Percentiles rank a stretch among this genome's conserved stretches.
Evolutionary conservation across 2,888 invertebrate species (phyloP).

Genomic region (Deilephila porcellus): DNA sequence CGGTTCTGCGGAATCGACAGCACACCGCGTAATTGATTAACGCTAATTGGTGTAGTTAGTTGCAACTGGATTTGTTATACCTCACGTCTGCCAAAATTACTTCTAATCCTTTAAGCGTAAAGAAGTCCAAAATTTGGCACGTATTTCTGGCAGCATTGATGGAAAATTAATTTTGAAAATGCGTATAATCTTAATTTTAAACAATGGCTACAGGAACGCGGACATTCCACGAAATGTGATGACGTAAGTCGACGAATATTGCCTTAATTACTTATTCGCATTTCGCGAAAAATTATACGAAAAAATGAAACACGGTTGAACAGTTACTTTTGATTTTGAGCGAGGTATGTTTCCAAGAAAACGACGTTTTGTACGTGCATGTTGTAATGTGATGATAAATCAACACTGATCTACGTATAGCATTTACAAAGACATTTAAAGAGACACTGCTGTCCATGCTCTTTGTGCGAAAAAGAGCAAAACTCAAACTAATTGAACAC

Average conservation of each 20-base stretch:
- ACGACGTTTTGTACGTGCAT: not conserved
- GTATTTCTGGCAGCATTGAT: not conserved
- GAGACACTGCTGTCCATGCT: not conserved
- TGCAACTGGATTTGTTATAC: constrained; percentile 44
- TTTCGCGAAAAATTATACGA: not conserved
- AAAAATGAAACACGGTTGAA: constrained; percentile 7
- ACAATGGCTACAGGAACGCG: not conserved
- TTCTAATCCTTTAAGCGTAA: not conserved
- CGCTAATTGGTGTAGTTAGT: constrained; percentile 58
- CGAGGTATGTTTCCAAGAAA: constrained; percentile 6
- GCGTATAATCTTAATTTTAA: not conserved
- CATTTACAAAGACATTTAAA: constrained; percentile 3
- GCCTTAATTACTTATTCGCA: not conserved
- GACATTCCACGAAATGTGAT: not conserved
- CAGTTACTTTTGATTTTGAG: not conserved
- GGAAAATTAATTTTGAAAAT: not conserved
- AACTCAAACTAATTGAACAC: constrained; percentile 13
- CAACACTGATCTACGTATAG: constrained; percentile 4
- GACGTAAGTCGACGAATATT: not conserved
- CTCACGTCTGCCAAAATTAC: constrained; percentile 12
- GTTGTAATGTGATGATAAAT: constrained; percentile 12
- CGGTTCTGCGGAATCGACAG: constrained; percentile 43
- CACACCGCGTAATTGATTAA: constrained; percentile 63
- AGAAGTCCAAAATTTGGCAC: not conserved
- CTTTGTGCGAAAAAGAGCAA: constrained; percentile 11